Percentiles rank a stretch among this genome's conserved stretches.
Evolutionary conservation across 2,113 vertebrate species (phyloP).

Genomic region (Lipophrys pholis): DNA sequence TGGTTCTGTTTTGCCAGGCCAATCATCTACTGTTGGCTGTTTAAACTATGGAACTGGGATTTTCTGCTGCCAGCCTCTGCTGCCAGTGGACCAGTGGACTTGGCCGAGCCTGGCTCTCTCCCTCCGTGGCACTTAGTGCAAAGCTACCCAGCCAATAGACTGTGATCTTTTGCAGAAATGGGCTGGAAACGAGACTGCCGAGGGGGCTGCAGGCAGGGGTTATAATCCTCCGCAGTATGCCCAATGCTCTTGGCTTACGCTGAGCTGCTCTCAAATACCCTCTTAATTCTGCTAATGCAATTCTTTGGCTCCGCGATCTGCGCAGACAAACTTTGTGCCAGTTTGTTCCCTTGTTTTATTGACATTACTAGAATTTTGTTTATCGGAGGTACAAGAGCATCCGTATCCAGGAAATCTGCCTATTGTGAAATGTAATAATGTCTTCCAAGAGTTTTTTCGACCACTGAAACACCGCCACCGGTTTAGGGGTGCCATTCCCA

Average conservation of each 20-base stretch:
- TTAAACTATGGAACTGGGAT: slow-evolving; percentile 75
- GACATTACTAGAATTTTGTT: slow-evolving; percentile 42
- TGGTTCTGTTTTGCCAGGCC: slow-evolving; percentile 69
- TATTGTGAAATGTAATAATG: background rate
- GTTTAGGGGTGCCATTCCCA: background rate
- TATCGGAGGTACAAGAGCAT: slow-evolving; percentile 40
- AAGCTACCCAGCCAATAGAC: slow-evolving; percentile 64
- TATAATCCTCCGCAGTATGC: slow-evolving; percentile 71
- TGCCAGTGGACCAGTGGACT: slow-evolving; percentile 79
- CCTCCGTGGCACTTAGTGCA: slow-evolving; percentile 73
- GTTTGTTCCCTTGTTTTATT: slow-evolving; percentile 48
- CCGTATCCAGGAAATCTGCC: slow-evolving; percentile 36
- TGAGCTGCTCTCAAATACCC: slow-evolving; percentile 70
- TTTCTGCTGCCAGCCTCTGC: slow-evolving; percentile 70
- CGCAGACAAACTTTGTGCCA: slow-evolving; percentile 27
- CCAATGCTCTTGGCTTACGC: slow-evolving; percentile 65
- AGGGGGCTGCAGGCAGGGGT: slow-evolving; percentile 52
- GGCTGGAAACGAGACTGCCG: slow-evolving; percentile 64
- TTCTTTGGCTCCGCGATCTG: slow-evolving; percentile 50
- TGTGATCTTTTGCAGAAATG: slow-evolving; percentile 76
- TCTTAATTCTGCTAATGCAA: slow-evolving; percentile 71
- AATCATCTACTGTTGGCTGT: slow-evolving; percentile 78
- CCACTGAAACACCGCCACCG: background rate
- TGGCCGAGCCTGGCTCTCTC: slow-evolving; percentile 62
- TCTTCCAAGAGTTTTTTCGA: background rate